A percentile compares a stretch with the other conserved stretches of the same genome.
phyloP scores from a whole-genome alignment of 2,888 invertebrate species.

The Phyllotreta cruciferae region DNA sequence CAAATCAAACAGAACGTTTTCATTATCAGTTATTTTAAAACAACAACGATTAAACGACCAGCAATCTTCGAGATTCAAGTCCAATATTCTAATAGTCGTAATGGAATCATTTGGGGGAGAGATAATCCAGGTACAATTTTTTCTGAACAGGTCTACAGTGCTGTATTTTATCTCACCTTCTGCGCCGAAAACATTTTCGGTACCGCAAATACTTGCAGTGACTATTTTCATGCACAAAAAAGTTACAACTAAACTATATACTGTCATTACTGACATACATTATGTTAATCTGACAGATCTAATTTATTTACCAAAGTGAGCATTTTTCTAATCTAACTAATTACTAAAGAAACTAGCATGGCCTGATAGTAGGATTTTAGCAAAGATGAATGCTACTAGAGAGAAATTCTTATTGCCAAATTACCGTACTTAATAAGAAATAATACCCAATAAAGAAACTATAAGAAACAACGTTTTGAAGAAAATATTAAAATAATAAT shows the following conservation, averaged over 20 bases:
- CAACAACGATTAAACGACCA: constrained; percentile 16
- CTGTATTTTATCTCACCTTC: constrained; percentile 31
- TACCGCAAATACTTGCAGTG: constrained; percentile 23
- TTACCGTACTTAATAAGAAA: too few species aligned
- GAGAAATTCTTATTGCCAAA: too few species aligned
- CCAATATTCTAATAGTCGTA: constrained; percentile 32
- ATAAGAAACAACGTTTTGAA: constrained; percentile 2
- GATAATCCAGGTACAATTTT: constrained; percentile 33
- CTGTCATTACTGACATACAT: constrained; percentile 21
- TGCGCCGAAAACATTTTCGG: constrained; percentile 10
- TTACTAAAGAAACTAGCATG: too few species aligned
- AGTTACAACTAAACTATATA: not conserved
- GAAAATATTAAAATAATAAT: not conserved
- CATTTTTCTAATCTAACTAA: too few species aligned
- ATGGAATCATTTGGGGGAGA: constrained; percentile 26
- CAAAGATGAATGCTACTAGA: too few species aligned
- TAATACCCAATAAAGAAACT: not conserved
- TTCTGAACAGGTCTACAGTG: constrained; percentile 11
- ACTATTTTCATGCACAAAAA: not conserved
- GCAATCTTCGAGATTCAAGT: constrained; percentile 17
- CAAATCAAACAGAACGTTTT: constrained; percentile 13
- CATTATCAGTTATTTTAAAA: constrained; percentile 19
- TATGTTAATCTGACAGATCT: constrained; percentile 3
- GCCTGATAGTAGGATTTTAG: too few species aligned
- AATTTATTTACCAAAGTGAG: too few species aligned